These are phyloP conservation scores for Procapra przewalskii DNA, from an alignment of 2,113 vertebrate genomes.

Conservation along the genomic window DNA sequence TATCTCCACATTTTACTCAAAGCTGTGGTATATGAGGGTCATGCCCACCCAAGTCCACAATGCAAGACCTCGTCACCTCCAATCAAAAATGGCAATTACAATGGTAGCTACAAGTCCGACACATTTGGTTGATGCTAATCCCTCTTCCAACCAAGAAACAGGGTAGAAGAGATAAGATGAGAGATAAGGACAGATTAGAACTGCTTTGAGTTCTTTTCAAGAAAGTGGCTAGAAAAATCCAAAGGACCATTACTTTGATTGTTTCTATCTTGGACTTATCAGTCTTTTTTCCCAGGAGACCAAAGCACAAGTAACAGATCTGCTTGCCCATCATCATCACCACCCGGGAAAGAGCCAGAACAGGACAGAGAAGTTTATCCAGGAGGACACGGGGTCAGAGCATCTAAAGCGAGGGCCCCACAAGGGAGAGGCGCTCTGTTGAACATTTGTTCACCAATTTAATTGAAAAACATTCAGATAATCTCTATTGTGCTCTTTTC, in stretches of 20 bases:
- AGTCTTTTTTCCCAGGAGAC: slow-evolving; percentile 1
- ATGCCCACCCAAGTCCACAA: not conserved
- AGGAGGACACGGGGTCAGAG: not conserved
- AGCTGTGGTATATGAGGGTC: not conserved
- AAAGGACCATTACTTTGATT: not conserved
- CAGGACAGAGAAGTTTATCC: not conserved
- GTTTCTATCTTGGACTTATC: not conserved
- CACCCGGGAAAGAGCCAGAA: not conserved
- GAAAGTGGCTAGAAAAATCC: not conserved
- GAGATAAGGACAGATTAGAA: not conserved
- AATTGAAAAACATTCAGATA: not conserved
- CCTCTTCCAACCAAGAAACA: not conserved
- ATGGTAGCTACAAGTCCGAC: not conserved
- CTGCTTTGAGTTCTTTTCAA: not conserved
- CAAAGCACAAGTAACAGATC: not conserved
- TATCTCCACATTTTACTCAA: not conserved
- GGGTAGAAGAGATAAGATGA: not conserved
- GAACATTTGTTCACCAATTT: not conserved
- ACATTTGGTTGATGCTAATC: not conserved
- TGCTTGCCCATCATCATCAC: not conserved
- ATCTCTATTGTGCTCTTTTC: not conserved
- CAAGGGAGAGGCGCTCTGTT: not conserved
- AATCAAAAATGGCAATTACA: not conserved
- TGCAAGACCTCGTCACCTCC: not conserved
- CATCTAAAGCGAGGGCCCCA: not conserved